Evolutionary conservation across 2,113 vertebrate genomes (phyloP).

Genomic region (Erpornis zantholeuca): DNA sequence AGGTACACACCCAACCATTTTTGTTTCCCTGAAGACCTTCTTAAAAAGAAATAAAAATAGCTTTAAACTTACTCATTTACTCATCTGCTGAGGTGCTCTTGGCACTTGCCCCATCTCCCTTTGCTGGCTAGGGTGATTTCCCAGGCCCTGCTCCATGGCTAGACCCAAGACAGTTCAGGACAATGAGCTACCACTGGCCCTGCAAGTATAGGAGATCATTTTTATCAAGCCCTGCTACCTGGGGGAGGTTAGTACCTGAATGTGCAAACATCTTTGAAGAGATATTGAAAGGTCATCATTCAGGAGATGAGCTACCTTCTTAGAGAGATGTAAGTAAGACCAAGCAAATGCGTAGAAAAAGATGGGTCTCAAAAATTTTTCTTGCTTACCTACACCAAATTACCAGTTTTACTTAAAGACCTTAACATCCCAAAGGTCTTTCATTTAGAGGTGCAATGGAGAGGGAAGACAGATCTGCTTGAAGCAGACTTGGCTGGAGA

Average conservation of each 20-base stretch:
- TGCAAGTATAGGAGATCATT: background rate
- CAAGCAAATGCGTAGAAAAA: background rate
- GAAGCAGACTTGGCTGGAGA: background rate
- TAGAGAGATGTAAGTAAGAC: background rate
- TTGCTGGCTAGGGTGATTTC: background rate
- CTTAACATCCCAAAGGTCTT: background rate
- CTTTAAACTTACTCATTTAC: background rate
- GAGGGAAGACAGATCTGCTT: background rate
- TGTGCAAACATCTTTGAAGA: slow-evolving; percentile 38
- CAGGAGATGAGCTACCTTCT: background rate
- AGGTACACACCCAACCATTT: background rate
- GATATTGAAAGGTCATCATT: background rate
- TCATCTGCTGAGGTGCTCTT: background rate
- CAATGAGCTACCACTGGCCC: background rate
- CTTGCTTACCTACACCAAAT: background rate
- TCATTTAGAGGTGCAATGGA: background rate
- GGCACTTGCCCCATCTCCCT: background rate
- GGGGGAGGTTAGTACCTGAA: slow-evolving; percentile 1
- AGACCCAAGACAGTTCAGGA: background rate
- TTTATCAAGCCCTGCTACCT: slow-evolving; percentile 1
- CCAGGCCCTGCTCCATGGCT: background rate
- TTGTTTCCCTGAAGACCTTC: background rate
- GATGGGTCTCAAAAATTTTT: background rate
- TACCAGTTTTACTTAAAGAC: background rate
- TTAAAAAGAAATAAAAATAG: background rate